Evolutionary conservation across 2,113 vertebrate genomes (phyloP).

Genomic region (Oryzias curvinotus): DNA sequence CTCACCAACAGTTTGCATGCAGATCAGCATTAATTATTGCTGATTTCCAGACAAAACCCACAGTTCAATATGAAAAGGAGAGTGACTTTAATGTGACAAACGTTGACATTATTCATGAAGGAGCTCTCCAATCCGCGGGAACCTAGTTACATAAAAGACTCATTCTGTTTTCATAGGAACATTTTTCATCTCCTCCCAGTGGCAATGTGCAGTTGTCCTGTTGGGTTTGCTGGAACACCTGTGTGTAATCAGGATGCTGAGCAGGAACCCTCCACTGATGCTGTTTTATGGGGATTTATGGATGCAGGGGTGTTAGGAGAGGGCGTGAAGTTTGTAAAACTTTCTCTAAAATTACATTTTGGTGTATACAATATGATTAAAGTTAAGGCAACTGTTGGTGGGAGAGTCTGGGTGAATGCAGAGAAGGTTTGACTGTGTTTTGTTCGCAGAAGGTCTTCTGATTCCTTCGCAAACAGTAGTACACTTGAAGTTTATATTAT

Average conservation of each 20-base stretch:
- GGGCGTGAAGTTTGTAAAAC: conserved; percentile 22
- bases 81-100: not conserved
- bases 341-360: too few species aligned
- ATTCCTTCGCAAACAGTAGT: too few species aligned
- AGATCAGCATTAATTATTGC: conserved; percentile 27
- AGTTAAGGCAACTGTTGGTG: too few species aligned
- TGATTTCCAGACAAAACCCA: conserved; percentile 41
- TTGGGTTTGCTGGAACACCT: conserved; percentile 49
- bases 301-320: conserved; percentile 16
- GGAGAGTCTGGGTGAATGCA: too few species aligned
- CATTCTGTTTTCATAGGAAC: not conserved
- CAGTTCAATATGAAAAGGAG: conserved; percentile 15
- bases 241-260: conserved; percentile 43
- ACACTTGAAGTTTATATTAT: too few species aligned
- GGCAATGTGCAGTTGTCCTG: conserved; percentile 23
- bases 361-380: too few species aligned
- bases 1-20: conserved; percentile 29
- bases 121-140: too few species aligned
- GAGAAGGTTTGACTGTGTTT: too few species aligned
- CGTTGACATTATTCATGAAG: too few species aligned
- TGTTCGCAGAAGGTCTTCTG: too few species aligned
- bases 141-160: too few species aligned
- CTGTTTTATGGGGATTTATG: conserved; percentile 57
- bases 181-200: not conserved
- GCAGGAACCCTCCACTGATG: conserved; percentile 51